Percentiles rank a stretch among this genome's conserved stretches.
phyloP scores from a whole-genome alignment of 1,140 invertebrate species.

The Pachypsylla venusta region DNA sequence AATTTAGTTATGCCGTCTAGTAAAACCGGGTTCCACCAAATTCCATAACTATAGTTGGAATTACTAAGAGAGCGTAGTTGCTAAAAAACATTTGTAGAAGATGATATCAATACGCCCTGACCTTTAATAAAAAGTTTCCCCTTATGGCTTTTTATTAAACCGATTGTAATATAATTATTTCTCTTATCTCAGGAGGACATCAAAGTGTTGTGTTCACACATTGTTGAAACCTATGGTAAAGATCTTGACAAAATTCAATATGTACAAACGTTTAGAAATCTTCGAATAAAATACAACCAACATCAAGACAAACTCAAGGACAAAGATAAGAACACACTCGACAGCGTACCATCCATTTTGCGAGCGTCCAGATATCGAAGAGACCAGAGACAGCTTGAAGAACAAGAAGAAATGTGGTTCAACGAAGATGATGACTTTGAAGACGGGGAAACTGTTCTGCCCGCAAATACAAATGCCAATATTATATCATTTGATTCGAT shows the following conservation, averaged over 20 bases:
- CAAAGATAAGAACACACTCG: slow-evolving; percentile 49
- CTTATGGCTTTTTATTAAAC: no score
- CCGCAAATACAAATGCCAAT: slow-evolving; percentile 40
- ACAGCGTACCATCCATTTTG: no score
- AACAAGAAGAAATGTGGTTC: slow-evolving; percentile 98
- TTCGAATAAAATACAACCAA: slow-evolving; percentile 85
- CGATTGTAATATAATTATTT: no score
- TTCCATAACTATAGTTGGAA: no score
- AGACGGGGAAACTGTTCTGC: slow-evolving; percentile 52
- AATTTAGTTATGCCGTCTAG: no score
- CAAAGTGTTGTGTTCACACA: slow-evolving; percentile 82
- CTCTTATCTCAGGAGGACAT: slow-evolving; percentile 84
- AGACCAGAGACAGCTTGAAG: slow-evolving; percentile 82
- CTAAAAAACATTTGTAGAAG: no score
- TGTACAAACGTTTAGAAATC: slow-evolving; percentile 89
- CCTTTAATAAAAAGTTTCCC: no score
- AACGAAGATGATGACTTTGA: slow-evolving; percentile 92
- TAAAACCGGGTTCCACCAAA: no score
- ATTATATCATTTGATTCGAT: slow-evolving; percentile 38
- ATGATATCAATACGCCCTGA: no score
- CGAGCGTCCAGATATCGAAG: slow-evolving; percentile 76
- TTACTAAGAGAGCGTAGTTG: no score
- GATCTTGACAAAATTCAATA: slow-evolving; percentile 86
- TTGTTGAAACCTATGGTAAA: slow-evolving; percentile 90
- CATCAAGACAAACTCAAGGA: slow-evolving; percentile 82